Conservation (phyloP, 2,888 invertebrate genomes). For the Chelonus formosanus region DNA sequence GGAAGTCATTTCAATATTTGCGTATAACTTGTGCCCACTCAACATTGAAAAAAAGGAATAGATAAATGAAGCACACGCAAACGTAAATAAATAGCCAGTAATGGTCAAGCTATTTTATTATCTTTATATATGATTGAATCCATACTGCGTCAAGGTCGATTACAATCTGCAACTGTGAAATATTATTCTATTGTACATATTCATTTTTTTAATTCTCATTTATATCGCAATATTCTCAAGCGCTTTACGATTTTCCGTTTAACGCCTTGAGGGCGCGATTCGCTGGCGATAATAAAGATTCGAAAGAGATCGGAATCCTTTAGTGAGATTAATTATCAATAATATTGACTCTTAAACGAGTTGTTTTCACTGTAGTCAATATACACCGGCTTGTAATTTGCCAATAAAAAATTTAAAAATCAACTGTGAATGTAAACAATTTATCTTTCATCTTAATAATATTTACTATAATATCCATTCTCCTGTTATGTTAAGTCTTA, state of each 20-base stretch:
- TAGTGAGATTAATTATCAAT: conserved; percentile 33
- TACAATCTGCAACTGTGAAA: conserved; percentile 58
- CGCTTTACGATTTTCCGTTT: conserved; percentile 34
- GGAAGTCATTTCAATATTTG: too few relatives aligned
- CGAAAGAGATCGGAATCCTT: conserved; percentile 19
- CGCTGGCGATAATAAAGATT: conserved; percentile 21
- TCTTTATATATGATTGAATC: conserved; percentile 47
- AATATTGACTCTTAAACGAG: conserved; percentile 24
- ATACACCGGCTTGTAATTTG: conserved; percentile 19
- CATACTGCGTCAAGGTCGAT: conserved; percentile 53
- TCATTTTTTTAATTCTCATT: conserved; percentile 17
- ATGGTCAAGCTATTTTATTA: not conserved
- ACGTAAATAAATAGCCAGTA: conserved; percentile 1
- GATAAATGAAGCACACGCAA: not conserved
- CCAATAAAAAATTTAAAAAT: conserved; percentile 21
- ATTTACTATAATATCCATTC: too few relatives aligned
- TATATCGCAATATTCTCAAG: conserved; percentile 16
- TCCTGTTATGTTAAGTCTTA: too few relatives aligned
- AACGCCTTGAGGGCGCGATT: conserved; percentile 32
- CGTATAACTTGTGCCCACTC: too few relatives aligned
- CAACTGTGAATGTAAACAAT: not conserved
- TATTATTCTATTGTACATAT: conserved; percentile 47
- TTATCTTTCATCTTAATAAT: too few relatives aligned
- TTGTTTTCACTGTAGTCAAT: conserved; percentile 15
- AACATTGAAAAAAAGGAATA: not conserved